Conservation (phyloP, 2,888 invertebrate genomes). For the Podabrus alpinus region DNA sequence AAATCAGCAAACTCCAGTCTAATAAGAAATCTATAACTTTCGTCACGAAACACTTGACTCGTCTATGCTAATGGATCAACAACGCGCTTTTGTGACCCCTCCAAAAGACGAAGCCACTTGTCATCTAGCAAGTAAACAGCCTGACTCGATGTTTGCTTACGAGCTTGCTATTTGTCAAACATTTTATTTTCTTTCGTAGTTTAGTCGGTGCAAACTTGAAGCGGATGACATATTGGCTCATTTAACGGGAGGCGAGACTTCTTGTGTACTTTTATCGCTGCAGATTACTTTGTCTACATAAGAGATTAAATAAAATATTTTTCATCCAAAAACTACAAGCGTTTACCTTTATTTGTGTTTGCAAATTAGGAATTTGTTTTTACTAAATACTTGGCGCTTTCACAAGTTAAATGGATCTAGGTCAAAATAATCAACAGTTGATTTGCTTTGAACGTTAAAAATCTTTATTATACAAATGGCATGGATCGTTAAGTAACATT, state of each 20-base stretch:
- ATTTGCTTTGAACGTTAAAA: conserved; percentile 11
- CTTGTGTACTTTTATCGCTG: conserved; percentile 55
- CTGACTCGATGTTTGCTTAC: conserved; percentile 53
- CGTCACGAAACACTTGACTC: conserved; percentile 39
- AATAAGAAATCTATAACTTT: conserved; percentile 41
- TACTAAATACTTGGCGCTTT: background rate
- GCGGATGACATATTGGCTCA: conserved; percentile 32
- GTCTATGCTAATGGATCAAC: conserved; percentile 47
- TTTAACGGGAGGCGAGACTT: conserved; percentile 47
- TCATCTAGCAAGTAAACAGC: conserved; percentile 52
- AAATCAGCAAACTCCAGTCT: background rate
- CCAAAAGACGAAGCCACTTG: conserved; percentile 49
- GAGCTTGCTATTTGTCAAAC: conserved; percentile 55
- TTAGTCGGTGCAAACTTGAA: conserved; percentile 43
- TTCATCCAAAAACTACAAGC: conserved; percentile 45
- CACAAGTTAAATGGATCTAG: background rate
- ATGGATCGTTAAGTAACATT: background rate
- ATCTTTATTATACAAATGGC: background rate
- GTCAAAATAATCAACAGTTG: conserved; percentile 24
- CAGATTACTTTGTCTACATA: conserved; percentile 56
- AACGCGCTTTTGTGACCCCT: conserved; percentile 35
- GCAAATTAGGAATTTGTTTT: conserved; percentile 28
- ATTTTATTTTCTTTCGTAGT: conserved; percentile 54
- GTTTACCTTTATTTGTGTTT: conserved; percentile 28
- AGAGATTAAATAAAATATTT: conserved; percentile 58